Percentiles rank a stretch among this genome's conserved stretches.
Evolutionary conservation across 1,140 invertebrate genomes (phyloP).

Genomic region (Streblospio benedicti): DNA sequence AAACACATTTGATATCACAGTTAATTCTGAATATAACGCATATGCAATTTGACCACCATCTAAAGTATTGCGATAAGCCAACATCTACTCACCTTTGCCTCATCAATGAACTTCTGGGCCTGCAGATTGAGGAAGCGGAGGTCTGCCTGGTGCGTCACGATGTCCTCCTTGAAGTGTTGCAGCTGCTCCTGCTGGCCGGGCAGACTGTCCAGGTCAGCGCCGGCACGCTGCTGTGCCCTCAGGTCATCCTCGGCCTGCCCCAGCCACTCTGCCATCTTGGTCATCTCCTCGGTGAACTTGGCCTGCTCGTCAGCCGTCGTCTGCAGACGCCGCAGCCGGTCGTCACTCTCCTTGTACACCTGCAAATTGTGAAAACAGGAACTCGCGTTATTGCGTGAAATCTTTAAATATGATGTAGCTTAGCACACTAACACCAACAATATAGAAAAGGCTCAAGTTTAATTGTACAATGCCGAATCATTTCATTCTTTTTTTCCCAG

Average conservation of each 20-base stretch:
- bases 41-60: no score
- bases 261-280: slow-evolving; percentile 76
- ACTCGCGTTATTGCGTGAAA: no score
- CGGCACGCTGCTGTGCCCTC: slow-evolving; percentile 44
- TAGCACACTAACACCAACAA: no score
- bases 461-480: no score
- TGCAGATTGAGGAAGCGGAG: slow-evolving; percentile 87
- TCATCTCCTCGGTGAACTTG: slow-evolving; percentile 69
- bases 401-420: no score
- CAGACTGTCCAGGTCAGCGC: slow-evolving; percentile 68
- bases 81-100: slow-evolving; percentile 69
- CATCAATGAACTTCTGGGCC: slow-evolving; percentile 87
- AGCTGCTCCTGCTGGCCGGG: slow-evolving; percentile 44
- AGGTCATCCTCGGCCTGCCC: slow-evolving; percentile 59
- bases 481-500: no score
- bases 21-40: no score
- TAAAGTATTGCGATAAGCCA: no score
- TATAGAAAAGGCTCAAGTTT: no score
- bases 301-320: slow-evolving; percentile 75
- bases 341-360: slow-evolving; percentile 55
- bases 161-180: slow-evolving; percentile 78
- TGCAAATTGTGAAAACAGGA: no score
- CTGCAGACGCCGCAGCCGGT: slow-evolving; percentile 64
- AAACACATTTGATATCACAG: no score
- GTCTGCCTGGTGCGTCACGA: slow-evolving; percentile 89